Evolutionary conservation across 1,140 invertebrate genomes (phyloP).

Genomic region (Globodera rostochiensis): DNA sequence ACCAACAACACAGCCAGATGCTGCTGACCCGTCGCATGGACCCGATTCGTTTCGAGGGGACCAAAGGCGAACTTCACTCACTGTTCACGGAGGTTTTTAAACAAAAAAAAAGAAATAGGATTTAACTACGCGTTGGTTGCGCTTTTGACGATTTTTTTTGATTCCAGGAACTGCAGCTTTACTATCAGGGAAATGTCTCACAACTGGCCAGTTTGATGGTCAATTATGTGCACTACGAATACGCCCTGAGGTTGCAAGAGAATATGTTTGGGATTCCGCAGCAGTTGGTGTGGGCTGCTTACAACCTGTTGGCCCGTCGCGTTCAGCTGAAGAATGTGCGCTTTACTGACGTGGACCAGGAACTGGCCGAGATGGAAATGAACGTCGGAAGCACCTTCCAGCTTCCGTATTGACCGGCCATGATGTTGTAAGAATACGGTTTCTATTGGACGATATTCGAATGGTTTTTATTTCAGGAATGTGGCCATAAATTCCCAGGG

Average conservation of each 20-base stretch:
- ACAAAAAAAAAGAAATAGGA: too few relatives aligned
- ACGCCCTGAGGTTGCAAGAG: not conserved
- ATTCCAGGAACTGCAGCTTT: not conserved
- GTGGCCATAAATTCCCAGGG: too few relatives aligned
- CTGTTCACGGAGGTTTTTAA: too few relatives aligned
- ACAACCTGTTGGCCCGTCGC: not conserved
- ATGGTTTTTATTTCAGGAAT: too few relatives aligned
- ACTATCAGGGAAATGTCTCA: not conserved
- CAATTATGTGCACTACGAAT: not conserved
- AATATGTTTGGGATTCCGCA: not conserved
- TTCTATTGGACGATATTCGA: too few relatives aligned
- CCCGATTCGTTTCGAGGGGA: not conserved
- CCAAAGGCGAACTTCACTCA: not conserved
- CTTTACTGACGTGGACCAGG: not conserved
- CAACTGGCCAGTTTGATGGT: not conserved
- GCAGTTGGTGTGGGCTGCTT: not conserved
- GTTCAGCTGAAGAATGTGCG: not conserved
- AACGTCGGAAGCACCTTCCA: not conserved
- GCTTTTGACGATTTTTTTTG: not conserved
- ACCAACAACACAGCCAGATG: not conserved
- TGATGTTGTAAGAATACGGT: too few relatives aligned
- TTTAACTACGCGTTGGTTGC: too few relatives aligned
- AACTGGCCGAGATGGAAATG: not conserved
- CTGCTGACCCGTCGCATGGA: not conserved
- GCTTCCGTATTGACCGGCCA: too few relatives aligned